These are phyloP conservation scores for Dinocampus coccinellae DNA, from an alignment of 2,888 invertebrate genomes.

Conservation along the genomic window DNA sequence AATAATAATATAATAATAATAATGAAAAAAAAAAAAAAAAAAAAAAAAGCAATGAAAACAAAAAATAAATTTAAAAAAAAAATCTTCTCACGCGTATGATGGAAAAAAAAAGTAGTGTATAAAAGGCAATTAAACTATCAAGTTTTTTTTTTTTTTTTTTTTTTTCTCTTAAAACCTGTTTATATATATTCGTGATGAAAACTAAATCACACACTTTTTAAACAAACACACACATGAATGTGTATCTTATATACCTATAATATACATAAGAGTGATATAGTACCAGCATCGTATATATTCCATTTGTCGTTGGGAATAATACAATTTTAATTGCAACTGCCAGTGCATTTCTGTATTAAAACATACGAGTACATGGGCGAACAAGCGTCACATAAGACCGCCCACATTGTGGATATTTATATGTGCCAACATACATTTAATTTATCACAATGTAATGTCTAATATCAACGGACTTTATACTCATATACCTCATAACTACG, in stretches of 20 bases:
- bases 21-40: too few species aligned
- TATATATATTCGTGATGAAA: constrained; percentile 21
- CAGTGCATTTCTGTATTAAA: constrained; percentile 50
- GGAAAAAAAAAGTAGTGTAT: neutral
- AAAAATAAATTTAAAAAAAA: too few species aligned
- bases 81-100: constrained; percentile 7
- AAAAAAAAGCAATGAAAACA: too few species aligned
- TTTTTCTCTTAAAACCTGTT: constrained; percentile 19
- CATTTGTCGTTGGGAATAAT: constrained; percentile 42
- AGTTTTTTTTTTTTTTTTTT: too few species aligned
- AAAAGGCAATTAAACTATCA: constrained; percentile 27
- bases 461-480: constrained; percentile 57
- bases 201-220: constrained; percentile 24
- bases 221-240: constrained; percentile 16
- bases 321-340: constrained; percentile 46
- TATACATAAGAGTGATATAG: neutral
- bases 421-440: constrained; percentile 54
- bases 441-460: constrained; percentile 52
- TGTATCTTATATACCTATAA: neutral
- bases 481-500: constrained; percentile 33
- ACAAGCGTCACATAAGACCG: constrained; percentile 43
- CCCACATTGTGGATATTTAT: constrained; percentile 54
- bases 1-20: too few species aligned
- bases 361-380: constrained; percentile 37
- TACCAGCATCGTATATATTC: neutral